Evolutionary conservation across 2,113 vertebrate species (phyloP).

Genomic region (Pionites leucogaster): DNA sequence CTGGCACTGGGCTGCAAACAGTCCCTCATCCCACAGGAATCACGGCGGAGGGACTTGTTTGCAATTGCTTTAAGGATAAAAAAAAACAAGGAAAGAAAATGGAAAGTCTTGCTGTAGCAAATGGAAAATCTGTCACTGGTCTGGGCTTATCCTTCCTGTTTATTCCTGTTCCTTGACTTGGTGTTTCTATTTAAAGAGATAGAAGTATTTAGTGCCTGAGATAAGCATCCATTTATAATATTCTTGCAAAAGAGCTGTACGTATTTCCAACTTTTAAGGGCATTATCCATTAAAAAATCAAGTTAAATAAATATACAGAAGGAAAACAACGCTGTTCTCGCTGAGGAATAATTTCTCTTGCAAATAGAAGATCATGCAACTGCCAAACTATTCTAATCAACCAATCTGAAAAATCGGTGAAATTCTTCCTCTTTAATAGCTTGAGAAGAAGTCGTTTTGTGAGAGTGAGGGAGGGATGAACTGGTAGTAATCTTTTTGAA

Average conservation of each 20-base stretch:
- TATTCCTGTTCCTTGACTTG: not conserved
- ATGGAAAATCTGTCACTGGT: not conserved
- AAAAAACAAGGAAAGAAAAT: not conserved
- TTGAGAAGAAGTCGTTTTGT: constrained; percentile 18
- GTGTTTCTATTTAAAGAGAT: constrained; percentile 46
- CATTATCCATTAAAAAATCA: not conserved
- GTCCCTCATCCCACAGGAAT: rapidly evolving
- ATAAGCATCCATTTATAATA: constrained; percentile 40
- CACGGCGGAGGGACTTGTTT: not conserved
- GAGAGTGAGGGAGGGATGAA: not conserved
- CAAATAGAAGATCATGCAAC: not conserved
- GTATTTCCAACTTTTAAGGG: constrained; percentile 14
- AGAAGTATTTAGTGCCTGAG: constrained; percentile 1
- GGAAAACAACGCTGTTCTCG: not conserved
- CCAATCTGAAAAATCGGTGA: constrained; percentile 36
- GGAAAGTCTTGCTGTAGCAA: not conserved
- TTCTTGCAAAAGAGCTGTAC: not conserved
- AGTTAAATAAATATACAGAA: constrained; percentile 24
- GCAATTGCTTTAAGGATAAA: not conserved
- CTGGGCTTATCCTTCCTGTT: not conserved
- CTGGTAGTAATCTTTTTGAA: not conserved
- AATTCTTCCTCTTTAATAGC: constrained; percentile 17
- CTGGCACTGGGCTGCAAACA: not conserved
- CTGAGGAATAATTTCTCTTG: constrained; percentile 14
- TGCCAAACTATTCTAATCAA: not conserved